Base-by-base conservation (phyloP, 2,797 vertebrate genomes). In the Lophius americanus region DNA sequence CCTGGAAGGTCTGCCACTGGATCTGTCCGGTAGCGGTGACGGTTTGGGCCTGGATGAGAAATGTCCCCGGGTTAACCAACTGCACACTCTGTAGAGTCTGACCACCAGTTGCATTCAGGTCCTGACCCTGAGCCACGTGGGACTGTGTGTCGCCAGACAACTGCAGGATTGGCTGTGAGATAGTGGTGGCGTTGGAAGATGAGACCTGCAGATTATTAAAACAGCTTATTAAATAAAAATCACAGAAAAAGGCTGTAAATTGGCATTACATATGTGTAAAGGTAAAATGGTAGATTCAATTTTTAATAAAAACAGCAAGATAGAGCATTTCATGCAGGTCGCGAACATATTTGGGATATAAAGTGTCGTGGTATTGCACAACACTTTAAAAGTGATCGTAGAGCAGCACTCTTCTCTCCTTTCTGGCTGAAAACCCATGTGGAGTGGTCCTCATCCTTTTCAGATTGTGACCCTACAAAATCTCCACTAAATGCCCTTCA, bases 1-100 rank as follows among this genome's bases (percentile, higher is more conserved):
- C 92, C 95, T 99, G 98, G 93, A 99, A 99, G 47, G 98, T 99
- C 85, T 99, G 98, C 98, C 98, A 99, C 81, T 98, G 98, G 92
- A 99, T 99, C 93, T 99, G 98, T 74, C 98, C 98, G 3, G 97
- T 98, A 67, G 98, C 96, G 5, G 95, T 96, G 92, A 99, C 96
- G 13, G 97, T 99, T 87, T 98, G 98, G 75, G 98, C 98, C 95
- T 99, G 98, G 93, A 99, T 98, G 87, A 99, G 93, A 91, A 99
- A 98, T 67, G 98, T 95, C 83, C 98, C 98, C 9, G 98, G 96
- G 88, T 99, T 99, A 88, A 99, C 95, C 90, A 99, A 93, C 86
- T 99, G 98, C 78, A 99, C 96, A 65, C 97, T 98, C 89, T 99
- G 98, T 68, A 98, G 93, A 82, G 95, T 94, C 86, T 98, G 98